Base-by-base conservation (phyloP, 2,888 invertebrate genomes). In the Odontocolon sp. region DNA sequence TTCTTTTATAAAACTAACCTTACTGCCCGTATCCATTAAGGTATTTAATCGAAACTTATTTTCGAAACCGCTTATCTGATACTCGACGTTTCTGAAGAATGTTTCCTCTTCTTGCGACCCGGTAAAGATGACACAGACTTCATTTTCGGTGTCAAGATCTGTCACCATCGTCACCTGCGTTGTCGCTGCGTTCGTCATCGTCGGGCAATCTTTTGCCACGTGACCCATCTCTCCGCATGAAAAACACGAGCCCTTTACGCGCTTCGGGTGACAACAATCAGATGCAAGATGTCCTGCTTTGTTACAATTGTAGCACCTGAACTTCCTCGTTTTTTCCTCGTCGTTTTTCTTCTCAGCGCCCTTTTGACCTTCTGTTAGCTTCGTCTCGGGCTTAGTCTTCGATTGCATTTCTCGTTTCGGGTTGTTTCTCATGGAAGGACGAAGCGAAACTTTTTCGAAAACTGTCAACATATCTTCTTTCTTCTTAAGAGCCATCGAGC, bases 21-120 rank as follows among this genome's bases (percentile, higher is more conserved):
- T 45, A 31, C 75, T 76, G 23, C 64, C 63, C 11, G 71, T 71
- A 50, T 71, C 63, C 33, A 71, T 42, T 33, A 71, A 64, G 21
- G 71, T 64, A 6, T 26, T 38, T 21, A 67, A 21, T 28, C 31
- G 23, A 26, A 54, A 16, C 16, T 4, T 18, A 16, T 11, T 31
- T 18, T 64, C 47, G 36, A 47, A 45, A 36, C 36, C 47, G 33
- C 33, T 50, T 31, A 64, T 47, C 50, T 64, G 11, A 64, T 64
- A 47, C 16, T 64, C 47, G 47, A 64, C 33, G 4, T 64, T 33
- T 45, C 61, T 38, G 28, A 47, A 63, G 11, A 63, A 54, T 6
- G 31, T 54, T 9, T 31, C 31, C 28, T 23, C 54, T 54, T 31
- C 54, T 26, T 31, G 11, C 1, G 54, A n/a, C 9, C 9, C 31